A percentile compares a stretch with the other conserved stretches of the same genome.
These are phyloP conservation scores for Anoplopoma fimbria DNA, from an alignment of 2,113 vertebrate species.

Conservation along the genomic window DNA sequence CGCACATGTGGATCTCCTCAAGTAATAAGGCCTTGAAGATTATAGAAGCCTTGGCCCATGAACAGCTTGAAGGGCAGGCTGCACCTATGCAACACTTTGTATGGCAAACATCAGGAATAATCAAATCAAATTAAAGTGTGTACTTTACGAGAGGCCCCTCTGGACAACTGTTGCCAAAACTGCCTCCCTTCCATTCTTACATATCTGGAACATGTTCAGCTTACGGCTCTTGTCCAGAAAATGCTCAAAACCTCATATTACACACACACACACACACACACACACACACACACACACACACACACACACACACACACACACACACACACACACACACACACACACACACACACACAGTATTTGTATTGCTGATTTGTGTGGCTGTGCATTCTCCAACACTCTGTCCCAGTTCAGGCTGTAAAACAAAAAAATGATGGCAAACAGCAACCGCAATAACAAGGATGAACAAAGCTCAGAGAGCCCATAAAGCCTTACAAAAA, in stretches of 20 bases:
- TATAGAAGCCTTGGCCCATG: background rate
- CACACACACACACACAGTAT: background rate
- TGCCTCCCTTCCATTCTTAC: background rate
- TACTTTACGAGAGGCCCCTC: constrained; percentile 17
- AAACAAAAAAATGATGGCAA: constrained; percentile 7
- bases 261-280: constrained; percentile 4
- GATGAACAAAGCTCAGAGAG: background rate
- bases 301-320: background rate
- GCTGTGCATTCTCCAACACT: background rate
- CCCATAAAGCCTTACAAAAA: constrained; percentile 1
- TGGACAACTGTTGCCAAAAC: constrained; percentile 17
- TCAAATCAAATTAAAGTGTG: constrained; percentile 24
- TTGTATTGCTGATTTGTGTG: background rate
- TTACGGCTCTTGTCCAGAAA: constrained; percentile 17
- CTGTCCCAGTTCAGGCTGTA: background rate
- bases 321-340: background rate
- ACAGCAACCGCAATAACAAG: constrained; percentile 10
- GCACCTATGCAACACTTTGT: constrained; percentile 8
- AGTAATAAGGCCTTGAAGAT: background rate
- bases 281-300: background rate
- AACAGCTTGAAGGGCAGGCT: background rate
- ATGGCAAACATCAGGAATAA: constrained; percentile 34
- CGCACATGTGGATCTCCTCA: background rate
- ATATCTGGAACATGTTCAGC: constrained; percentile 44
- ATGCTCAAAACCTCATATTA: constrained; percentile 27